Base-by-base conservation (phyloP, 2,797 vertebrate genomes). In the Acestrorhynchus altus region DNA sequence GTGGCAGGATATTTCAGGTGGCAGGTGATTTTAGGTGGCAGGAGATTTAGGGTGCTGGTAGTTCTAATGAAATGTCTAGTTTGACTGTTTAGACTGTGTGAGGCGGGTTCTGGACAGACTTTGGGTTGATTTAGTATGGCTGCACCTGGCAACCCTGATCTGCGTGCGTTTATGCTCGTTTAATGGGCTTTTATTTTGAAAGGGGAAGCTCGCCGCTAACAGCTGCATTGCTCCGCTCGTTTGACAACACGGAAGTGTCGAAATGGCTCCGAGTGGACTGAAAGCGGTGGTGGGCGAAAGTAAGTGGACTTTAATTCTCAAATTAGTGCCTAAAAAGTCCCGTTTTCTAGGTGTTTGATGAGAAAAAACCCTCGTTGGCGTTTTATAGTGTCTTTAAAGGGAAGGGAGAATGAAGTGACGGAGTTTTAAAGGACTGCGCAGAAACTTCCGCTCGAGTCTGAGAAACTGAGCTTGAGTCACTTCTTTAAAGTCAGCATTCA, bases 251-350 rank as follows among this genome's bases (percentile, higher is more conserved):
- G 88, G 86, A 88, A 89, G 86, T 84, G 86, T 86, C 80, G 92
- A 93, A 86, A 95, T 95, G 94, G 93, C 94, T 88, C 91, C 93
- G 79, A 90, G 81, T 83, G 94, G 94, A 68, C 86, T 95, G 69
- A 95, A 95, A 81, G 90, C 92, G 72, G 79, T 94, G 47, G 94
- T 93, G 0, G 92, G 91, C 54, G 93, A 95, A 73, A 95, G 94
- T 95, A 91, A 93, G 94, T 92, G 57, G 67, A 0, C 11, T 8
- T 57, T 59, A 46, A 46, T 12, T n/a, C 10, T 12, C 9, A n/a
- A 26, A 9, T 13, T 2, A 18, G 1, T 4, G 1, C 8, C 20
- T 46, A 31, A 35, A 66, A 12, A 39, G 1, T 0, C 49, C 1
- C 26, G 77, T 52, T 13, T 0, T 70, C 8, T 13, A 16, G 7